Conservation (phyloP, 2,888 invertebrate genomes). For the Quadroppia sp. region DNA sequence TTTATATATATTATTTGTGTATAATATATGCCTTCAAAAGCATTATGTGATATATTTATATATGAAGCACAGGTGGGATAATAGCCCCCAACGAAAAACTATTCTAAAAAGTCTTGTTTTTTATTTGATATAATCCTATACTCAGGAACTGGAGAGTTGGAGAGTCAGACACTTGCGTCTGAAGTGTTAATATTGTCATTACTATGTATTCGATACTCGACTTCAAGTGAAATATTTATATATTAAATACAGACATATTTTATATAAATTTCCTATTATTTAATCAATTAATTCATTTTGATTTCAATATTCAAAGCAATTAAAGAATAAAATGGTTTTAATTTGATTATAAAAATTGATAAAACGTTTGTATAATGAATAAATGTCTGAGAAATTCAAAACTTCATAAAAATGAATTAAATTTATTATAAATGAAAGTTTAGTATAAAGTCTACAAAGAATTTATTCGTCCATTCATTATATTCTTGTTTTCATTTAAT, state of each 20-base stretch:
- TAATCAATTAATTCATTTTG: not conserved
- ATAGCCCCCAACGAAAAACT: not conserved
- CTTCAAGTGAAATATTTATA: slow-evolving; percentile 12
- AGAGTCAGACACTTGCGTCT: slow-evolving; percentile 8
- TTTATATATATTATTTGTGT: not conserved
- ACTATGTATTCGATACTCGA: slow-evolving; percentile 1
- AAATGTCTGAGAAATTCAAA: too few relatives aligned
- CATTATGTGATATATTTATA: slow-evolving; percentile 26
- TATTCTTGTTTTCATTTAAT: too few relatives aligned
- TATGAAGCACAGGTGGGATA: slow-evolving; percentile 4
- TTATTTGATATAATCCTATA: slow-evolving; percentile 1
- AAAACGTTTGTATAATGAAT: too few relatives aligned
- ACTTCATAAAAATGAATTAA: too few relatives aligned
- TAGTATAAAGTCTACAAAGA: too few relatives aligned
- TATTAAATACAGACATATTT: not conserved
- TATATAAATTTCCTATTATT: not conserved
- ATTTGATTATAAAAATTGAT: too few relatives aligned
- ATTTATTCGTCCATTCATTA: too few relatives aligned
- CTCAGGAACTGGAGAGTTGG: slow-evolving; percentile 12
- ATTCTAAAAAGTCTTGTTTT: not conserved
- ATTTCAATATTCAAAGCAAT: too few relatives aligned
- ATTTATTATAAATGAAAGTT: too few relatives aligned
- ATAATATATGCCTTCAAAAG: slow-evolving; percentile 6
- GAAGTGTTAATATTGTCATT: slow-evolving; percentile 17
- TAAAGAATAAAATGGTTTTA: too few relatives aligned